Evolutionary conservation across 2,888 invertebrate species (phyloP), one percentile per base, ranked within the genome.

Genomic region (Phlogophora meticulosa): DNA sequence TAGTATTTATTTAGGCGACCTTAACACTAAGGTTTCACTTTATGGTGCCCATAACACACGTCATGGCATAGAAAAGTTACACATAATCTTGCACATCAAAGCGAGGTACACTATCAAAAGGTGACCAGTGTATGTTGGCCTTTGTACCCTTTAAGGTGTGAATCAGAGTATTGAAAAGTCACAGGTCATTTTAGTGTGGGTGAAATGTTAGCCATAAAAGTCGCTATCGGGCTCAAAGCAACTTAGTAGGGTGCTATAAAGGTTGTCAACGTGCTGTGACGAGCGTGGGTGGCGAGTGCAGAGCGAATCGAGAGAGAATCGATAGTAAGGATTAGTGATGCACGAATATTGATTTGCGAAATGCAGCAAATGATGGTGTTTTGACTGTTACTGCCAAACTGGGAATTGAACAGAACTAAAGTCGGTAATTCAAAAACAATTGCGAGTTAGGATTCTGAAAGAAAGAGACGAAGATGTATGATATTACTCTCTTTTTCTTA

Each of bases 201-300:
- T 72, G 72, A 64, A 64, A 76, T 58, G 71, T 76, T 67, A 40
- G 67, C 61, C 83, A 76, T 87, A 87, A 87, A 86, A 84, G 78
- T 76, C 69, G 66, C 70, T 64, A 76, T 78, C 70, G 75, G 66
- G 68, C 79, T 83, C 88, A 89, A 88, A 89, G 88, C 88, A 88
- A 88, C 88, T 83, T 84, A 86, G 88, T 89, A 77, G 68, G 71
- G 64, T 57, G 76, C 71, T 72, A 80, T 84, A 83, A 84, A 78
- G 64, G 79, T 79, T 83, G 82, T 85, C 83, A 85, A 83, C 77
- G 78, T 73, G 49, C 59, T 80, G 80, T 82, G 77, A 83, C 81
- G 79, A 56, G 58, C 66, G 74, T 83, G 85, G 85, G 85, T 82
- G 86, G 86, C 67, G 65, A 43, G 62, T 53, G 58, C 38, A 34